Conservation (phyloP, 2,888 invertebrate genomes). For the Cartodere bifasciata region DNA sequence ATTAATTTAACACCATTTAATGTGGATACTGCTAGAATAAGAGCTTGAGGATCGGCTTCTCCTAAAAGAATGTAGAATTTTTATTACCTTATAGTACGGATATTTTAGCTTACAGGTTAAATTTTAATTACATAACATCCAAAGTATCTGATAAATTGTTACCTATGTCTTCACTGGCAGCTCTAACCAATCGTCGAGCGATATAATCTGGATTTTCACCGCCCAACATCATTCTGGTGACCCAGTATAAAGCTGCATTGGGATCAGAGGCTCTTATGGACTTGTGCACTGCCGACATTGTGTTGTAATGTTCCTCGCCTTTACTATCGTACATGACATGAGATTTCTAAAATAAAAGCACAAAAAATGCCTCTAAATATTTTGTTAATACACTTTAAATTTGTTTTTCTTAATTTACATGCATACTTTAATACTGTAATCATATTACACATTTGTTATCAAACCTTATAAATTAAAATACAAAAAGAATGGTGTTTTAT, state of each 20-base stretch:
- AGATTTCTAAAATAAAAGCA: conserved; percentile 42
- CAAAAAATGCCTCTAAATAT: neutral
- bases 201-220: conserved; percentile 73
- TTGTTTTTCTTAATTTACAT: no score
- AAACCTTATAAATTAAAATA: no score
- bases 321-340: conserved; percentile 66
- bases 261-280: conserved; percentile 69
- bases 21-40: conserved; percentile 57
- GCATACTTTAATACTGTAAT: no score
- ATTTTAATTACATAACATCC: conserved; percentile 3
- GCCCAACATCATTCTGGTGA: conserved; percentile 61
- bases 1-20: conserved; percentile 68
- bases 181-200: conserved; percentile 59
- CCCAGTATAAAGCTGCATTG: conserved; percentile 73
- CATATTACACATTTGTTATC: no score
- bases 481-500: no score
- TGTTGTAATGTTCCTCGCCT: conserved; percentile 76
- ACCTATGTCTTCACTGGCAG: conserved; percentile 71
- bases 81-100: neutral
- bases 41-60: conserved; percentile 50
- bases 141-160: conserved; percentile 16
- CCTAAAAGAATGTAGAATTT: conserved; percentile 37
- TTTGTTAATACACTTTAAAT: no score
- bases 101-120: conserved; percentile 2
- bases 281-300: conserved; percentile 72